Evolutionary conservation across 2,797 vertebrate species (phyloP), one percentile per base, ranked within the genome.

Genomic region (Enteromius afrohamiltoni): DNA sequence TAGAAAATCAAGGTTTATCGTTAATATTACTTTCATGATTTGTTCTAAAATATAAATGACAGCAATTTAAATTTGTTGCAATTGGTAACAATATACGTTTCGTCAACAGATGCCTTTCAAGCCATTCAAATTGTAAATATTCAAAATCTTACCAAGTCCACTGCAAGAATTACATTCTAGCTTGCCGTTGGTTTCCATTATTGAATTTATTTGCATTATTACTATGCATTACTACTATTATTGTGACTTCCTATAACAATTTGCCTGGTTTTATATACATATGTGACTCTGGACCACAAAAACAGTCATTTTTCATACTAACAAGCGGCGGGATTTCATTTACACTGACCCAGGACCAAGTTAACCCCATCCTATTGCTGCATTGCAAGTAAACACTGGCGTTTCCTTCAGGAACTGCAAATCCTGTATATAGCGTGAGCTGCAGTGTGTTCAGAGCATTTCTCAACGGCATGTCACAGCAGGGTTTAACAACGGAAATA

Each of bases 401-500:
- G 31, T 29, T 70, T 53, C 34, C 34, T 29, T 74, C 17, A 13
- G 29, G 10, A 74, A n/a, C n/a, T n/a, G 10, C 19, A 29, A 70
- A 58, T 70, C 34, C 19, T 8, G 34, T 14, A 40, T 70, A 37
- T 45, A 65, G 1, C 58, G 6, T 4, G 68, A 60, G 16, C 23
- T 69, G 49, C 55, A 31, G 62, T 60, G 62, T 51, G 58, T 29
- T 42, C 34, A 29, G 16, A 51, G 53, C 62, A 10, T 60, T 82
- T 84, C 67, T 37, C 71, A 83, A 51, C 4, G 53, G 5, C 34
- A 58, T 69, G 53, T 71, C 77, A 82, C 21, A 55, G 64, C 47
- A 21, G 45, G 42, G 16, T 9, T 77, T 47, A 60, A 53, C 26
- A 62, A 64, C 68, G 74, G 68, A 87, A 84, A 87, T 64, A 79